Percentiles rank a stretch among this genome's conserved stretches.
Conservation (phyloP, 2,113 vertebrate genomes). For the Toxotes chatareus region DNA sequence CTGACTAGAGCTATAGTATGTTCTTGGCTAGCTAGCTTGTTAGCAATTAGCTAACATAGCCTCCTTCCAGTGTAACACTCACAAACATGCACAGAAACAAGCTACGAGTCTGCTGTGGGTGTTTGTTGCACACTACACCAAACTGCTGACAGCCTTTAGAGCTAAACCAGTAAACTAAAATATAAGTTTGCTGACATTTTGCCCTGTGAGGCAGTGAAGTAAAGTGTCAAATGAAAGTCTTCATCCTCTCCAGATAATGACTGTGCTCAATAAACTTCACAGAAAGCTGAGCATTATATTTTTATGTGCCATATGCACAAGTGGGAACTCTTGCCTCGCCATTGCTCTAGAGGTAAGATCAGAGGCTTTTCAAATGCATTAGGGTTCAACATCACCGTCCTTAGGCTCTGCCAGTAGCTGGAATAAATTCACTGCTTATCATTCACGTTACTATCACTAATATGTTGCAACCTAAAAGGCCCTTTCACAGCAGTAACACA, state of each 20-base stretch:
- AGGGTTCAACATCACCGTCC: background rate
- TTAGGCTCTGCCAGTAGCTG: background rate
- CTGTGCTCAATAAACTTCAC: background rate
- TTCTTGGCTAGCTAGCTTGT: too few species aligned
- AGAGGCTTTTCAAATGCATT: conserved; percentile 7
- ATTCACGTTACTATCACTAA: background rate
- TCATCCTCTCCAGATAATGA: background rate
- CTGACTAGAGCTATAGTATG: too few species aligned
- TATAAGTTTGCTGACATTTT: background rate
- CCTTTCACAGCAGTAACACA: background rate
- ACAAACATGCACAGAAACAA: too few species aligned
- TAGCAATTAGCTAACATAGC: too few species aligned
- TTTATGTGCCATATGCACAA: background rate
- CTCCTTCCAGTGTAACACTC: too few species aligned
- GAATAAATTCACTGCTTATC: background rate
- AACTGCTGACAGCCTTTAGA: too few species aligned
- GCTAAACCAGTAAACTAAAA: too few species aligned
- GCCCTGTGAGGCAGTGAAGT: background rate
- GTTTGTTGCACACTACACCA: too few species aligned
- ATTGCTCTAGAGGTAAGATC: background rate
- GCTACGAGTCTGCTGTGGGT: too few species aligned
- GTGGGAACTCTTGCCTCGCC: background rate
- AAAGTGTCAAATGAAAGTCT: background rate
- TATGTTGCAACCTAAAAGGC: background rate
- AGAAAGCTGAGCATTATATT: background rate